Evolutionary conservation across 2,888 invertebrate species (phyloP).

Genomic region (Tetropium fuscum): DNA sequence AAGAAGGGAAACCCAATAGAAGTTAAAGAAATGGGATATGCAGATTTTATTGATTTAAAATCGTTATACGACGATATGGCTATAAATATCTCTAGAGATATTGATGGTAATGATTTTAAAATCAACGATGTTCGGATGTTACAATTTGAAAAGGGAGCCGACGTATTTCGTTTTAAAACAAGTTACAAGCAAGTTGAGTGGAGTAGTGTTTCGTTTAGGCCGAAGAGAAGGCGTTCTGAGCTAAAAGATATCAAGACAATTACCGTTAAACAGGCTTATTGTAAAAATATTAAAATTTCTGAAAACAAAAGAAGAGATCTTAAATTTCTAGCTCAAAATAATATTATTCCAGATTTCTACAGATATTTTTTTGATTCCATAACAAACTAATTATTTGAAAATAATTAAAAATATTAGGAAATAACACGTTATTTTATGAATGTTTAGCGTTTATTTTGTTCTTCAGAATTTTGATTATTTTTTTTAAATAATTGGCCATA

Average conservation of each 20-base stretch:
- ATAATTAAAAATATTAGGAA: no score
- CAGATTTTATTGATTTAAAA: slow-evolving; percentile 19
- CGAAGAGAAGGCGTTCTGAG: slow-evolving; percentile 14
- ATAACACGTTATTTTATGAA: no score
- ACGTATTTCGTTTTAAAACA: slow-evolving; percentile 4
- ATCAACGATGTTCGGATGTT: slow-evolving; percentile 7
- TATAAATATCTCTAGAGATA: slow-evolving; percentile 7
- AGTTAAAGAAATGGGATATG: slow-evolving; percentile 21
- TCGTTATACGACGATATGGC: slow-evolving; percentile 10
- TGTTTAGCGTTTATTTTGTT: no score
- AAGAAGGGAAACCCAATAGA: slow-evolving; percentile 16
- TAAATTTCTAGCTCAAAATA: slow-evolving; percentile 3
- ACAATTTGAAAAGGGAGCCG: slow-evolving; percentile 3
- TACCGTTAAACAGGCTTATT: slow-evolving; percentile 9
- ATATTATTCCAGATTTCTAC: slow-evolving; percentile 6
- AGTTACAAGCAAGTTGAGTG: slow-evolving; percentile 18
- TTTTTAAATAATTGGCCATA: no score
- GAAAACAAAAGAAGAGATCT: slow-evolving; percentile 16
- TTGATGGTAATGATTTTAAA: slow-evolving; percentile 6
- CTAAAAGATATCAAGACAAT: slow-evolving; percentile 7
- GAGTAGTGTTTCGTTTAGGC: slow-evolving; percentile 7
- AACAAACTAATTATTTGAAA: no score
- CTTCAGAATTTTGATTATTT: no score
- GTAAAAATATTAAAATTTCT: slow-evolving; percentile 7
- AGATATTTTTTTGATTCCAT: slow-evolving; percentile 9